A percentile compares a stretch with the other conserved stretches of the same genome.
Conservation (phyloP, 2,888 invertebrate genomes). For the Craniophora ligustri region DNA sequence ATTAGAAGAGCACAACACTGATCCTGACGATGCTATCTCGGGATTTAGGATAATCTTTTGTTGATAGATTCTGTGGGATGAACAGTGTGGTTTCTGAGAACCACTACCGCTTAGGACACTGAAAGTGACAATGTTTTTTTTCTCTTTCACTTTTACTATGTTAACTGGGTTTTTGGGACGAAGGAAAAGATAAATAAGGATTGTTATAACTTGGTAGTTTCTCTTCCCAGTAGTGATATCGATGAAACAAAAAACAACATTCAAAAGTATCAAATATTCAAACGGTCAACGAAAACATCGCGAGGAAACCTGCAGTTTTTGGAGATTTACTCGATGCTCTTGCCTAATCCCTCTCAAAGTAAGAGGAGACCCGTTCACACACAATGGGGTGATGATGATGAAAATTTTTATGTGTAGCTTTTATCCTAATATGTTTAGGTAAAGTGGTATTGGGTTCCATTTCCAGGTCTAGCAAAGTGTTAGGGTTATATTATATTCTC, state of each 20-base stretch:
- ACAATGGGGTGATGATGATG: too few relatives aligned
- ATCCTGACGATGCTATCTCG: constrained; percentile 48
- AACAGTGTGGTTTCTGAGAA: constrained; percentile 72
- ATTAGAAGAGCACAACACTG: constrained; percentile 44
- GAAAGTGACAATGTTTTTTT: constrained; percentile 72
- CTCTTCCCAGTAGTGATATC: background rate
- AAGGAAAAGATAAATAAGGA: constrained; percentile 13
- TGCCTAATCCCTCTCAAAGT: too few relatives aligned
- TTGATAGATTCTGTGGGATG: constrained; percentile 78
- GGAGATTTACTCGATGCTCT: too few relatives aligned
- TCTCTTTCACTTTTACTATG: constrained; percentile 39
- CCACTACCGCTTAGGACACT: constrained; percentile 54
- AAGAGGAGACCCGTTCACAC: too few relatives aligned
- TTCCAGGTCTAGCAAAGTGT: too few relatives aligned
- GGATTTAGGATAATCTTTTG: constrained; percentile 83
- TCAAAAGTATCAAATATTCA: too few relatives aligned
- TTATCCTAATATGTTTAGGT: too few relatives aligned
- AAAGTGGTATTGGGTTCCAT: too few relatives aligned
- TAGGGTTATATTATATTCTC: too few relatives aligned
- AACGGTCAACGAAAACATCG: too few relatives aligned
- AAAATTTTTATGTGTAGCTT: too few relatives aligned
- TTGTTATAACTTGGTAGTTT: background rate
- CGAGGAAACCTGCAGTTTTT: too few relatives aligned
- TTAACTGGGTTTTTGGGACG: constrained; percentile 22
- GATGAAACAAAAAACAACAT: background rate